Evolutionary conservation across 2,797 vertebrate species (phyloP), one percentile per base, ranked within the genome.

Genomic region (Dromococcyx pavoninus): DNA sequence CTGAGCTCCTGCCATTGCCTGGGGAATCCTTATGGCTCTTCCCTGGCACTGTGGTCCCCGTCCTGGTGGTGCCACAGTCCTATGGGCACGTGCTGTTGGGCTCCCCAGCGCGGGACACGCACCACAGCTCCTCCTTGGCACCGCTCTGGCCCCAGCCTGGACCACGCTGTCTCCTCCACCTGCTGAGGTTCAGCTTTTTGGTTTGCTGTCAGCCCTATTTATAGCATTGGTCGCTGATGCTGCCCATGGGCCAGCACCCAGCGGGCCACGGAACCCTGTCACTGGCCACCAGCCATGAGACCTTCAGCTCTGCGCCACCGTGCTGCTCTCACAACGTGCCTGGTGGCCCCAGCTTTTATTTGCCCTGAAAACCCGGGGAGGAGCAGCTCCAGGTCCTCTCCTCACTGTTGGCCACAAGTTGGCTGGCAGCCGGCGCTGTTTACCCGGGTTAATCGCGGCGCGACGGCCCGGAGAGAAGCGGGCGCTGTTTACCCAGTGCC

Each of bases 1-100:
- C 84, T 98, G 95, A 51, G 92, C 75, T 62, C 91, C 37, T 51
- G 97, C 95, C 97, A 95, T 97, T 7, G 1, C 39, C 53, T 8
- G 27, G 19, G 32, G 43, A 65, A 25, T 50, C 27, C 11, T 33
- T 58, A 25, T 12, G 11, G 7, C 48, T 33, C 46, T 17, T n/a
- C 14, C 35, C 33, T 28, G 22, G 67, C 1, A 1, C 35, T 15
- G 64, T 21, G 24, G 39, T 67, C 53, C 60, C 11, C 1, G 24
- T 77, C 32, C 64, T 0, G 1, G 10, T 7, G 9, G 48, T 23
- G 51, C 44, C 2, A 2, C 35, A 41, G 46, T 43, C 33, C 58
- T 85, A 39, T 0, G 1, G n/a, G 24, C 5, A 41, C 41, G 4
- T 51, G 58, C 46, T 1, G 4, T 3, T 3, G 48, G 22, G n/a